phyloP scores from a whole-genome alignment of 2,888 invertebrate species.

The Ischnus inquisitorius region DNA sequence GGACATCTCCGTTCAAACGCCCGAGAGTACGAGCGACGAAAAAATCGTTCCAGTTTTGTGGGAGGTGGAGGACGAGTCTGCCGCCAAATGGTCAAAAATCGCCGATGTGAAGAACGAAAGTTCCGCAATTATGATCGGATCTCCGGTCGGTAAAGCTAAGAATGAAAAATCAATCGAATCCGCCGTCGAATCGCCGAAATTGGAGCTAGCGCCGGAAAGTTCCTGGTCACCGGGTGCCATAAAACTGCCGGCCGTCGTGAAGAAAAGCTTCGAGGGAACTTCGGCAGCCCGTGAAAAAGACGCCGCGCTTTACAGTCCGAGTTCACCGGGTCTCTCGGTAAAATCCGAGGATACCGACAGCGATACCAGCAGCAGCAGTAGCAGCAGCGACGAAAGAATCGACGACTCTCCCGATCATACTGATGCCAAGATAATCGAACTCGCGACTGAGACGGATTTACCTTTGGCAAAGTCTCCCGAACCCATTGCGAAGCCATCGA shows the following conservation, averaged over 20 bases:
- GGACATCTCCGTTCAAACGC: constrained; percentile 79
- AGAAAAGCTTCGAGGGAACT: constrained; percentile 65
- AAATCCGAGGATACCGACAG: constrained; percentile 76
- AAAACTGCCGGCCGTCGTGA: constrained; percentile 60
- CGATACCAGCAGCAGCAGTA: constrained; percentile 27
- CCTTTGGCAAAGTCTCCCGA: constrained; percentile 38
- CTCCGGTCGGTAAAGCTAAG: constrained; percentile 22
- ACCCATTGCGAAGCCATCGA: neutral
- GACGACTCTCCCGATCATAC: neutral
- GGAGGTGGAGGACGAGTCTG: constrained; percentile 75
- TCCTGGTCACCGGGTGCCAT: constrained; percentile 33
- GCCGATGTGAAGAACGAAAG: constrained; percentile 31
- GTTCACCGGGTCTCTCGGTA: constrained; percentile 80
- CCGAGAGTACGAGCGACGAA: constrained; percentile 74
- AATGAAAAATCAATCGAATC: constrained; percentile 32
- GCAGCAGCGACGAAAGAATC: constrained; percentile 35
- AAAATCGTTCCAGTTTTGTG: constrained; percentile 77
- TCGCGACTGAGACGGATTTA: constrained; percentile 25
- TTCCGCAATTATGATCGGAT: neutral
- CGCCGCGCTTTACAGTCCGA: constrained; percentile 79
- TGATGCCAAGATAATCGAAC: neutral
- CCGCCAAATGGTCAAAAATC: constrained; percentile 30
- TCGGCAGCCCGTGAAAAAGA: constrained; percentile 67
- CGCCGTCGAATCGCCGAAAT: constrained; percentile 44
- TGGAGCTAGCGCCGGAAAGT: constrained; percentile 49